Percentiles rank a stretch among this genome's conserved stretches.
phyloP scores from a whole-genome alignment of 2,888 invertebrate species.

The Cloeon dipterum region DNA sequence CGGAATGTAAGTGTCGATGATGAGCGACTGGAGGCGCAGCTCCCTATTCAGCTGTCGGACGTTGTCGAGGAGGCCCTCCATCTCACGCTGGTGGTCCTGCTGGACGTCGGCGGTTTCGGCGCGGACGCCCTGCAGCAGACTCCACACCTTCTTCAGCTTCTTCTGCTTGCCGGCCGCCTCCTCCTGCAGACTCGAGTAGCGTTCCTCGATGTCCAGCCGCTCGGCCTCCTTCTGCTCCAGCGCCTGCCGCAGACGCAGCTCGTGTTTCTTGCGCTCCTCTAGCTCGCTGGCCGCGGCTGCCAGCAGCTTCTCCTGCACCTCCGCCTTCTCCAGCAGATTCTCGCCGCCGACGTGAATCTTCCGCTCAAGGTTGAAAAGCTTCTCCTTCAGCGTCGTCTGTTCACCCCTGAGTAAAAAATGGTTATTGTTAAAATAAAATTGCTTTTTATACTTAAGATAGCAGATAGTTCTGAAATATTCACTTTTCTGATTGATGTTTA shows the following conservation, averaged over 20 bases:
- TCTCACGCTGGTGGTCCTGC: constrained; percentile 88
- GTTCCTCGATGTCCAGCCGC: constrained; percentile 79
- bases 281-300: constrained; percentile 70
- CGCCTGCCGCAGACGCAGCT: constrained; percentile 57
- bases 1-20: constrained; percentile 85
- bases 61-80: constrained; percentile 86
- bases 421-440: not conserved
- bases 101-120: constrained; percentile 69
- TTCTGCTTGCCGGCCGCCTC: constrained; percentile 82
- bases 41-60: constrained; percentile 77
- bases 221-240: constrained; percentile 82
- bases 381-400: constrained; percentile 61
- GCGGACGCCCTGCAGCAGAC: constrained; percentile 64
- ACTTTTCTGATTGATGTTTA: constrained; percentile 3
- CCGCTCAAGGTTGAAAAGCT: constrained; percentile 73
- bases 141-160: constrained; percentile 74
- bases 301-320: constrained; percentile 71
- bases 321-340: constrained; percentile 90
- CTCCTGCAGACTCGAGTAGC: constrained; percentile 84
- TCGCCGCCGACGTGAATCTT: constrained; percentile 96
- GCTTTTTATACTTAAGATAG: too few relatives aligned
- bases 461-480: too few relatives aligned
- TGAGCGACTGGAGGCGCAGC: constrained; percentile 69
- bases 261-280: constrained; percentile 51
- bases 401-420: constrained; percentile 27